Evolutionary conservation across 2,797 vertebrate genomes (phyloP), one percentile per base, ranked within the genome.

Genomic region (Rhyacichthys aspro): DNA sequence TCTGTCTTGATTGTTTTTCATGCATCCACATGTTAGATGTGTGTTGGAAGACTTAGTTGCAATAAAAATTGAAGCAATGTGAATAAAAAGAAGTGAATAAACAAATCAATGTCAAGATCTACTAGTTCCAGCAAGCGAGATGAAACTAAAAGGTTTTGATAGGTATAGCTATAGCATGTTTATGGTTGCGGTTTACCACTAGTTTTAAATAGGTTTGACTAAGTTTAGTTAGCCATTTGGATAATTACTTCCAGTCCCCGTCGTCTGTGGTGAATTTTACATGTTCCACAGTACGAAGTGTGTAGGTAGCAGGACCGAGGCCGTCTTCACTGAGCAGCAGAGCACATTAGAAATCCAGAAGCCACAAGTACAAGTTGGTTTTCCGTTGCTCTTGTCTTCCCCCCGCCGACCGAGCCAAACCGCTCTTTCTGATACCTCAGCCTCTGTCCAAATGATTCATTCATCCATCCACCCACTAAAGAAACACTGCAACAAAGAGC

Each of bases 331-430:
- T 43, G 65, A 41, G 66, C 81, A 71, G 66, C 55, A 62, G 74
- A 59, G 70, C 55, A 70, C 76, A 34, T 70, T 55, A 62, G 64
- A 63, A 74, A 64, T 83, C 70, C 79, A 85, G 74, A 83, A 86
- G 57, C 81, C 88, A 78, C 89, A 89, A 85, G 84, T 82, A 82
- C 86, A 86, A 80, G 81, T 79, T 83, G 82, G 74, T 79, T 87
- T 86, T 82, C 84, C 83, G 76, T 79, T 72, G 53, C 45, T 59
- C 63, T 67, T 57, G 66, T 67, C 67, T 44, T 15, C 53, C 55
- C 37, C 65, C 50, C 58, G 66, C n/a, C 63, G 75, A 50, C 66
- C 15, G 6, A 59, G 77, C 83, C 82, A 87, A 87, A 90, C 86
- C 87, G 17, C 84, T 75, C 82, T 57, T 68, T 81, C 63, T 76